Evolutionary conservation across 2,888 invertebrate species (phyloP).

Genomic region (Bombylius major): DNA sequence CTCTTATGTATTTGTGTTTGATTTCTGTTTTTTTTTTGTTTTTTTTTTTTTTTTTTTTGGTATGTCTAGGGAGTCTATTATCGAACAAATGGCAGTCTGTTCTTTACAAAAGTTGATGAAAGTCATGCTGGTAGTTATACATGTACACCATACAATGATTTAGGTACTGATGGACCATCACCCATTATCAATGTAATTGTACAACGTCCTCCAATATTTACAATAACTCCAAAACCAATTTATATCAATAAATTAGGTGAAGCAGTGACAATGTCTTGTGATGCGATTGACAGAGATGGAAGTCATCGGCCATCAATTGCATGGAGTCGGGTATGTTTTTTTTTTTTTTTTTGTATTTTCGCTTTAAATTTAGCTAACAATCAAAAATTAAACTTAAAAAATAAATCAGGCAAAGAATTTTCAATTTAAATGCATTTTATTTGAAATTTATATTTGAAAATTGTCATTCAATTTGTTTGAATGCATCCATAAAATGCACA

Average conservation of each 20-base stretch:
- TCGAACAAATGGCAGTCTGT: slow-evolving; percentile 71
- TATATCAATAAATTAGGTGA: slow-evolving; percentile 75
- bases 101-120: slow-evolving; percentile 71
- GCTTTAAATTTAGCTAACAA: too few relatives aligned
- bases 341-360: too few relatives aligned
- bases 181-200: slow-evolving; percentile 73
- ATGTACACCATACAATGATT: slow-evolving; percentile 81
- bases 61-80: slow-evolving; percentile 55
- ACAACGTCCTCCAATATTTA: slow-evolving; percentile 74
- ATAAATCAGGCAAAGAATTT: neutral
- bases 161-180: slow-evolving; percentile 77
- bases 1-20: too few relatives aligned
- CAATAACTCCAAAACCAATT: slow-evolving; percentile 63
- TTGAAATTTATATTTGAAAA: too few relatives aligned
- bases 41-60: too few relatives aligned
- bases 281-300: slow-evolving; percentile 55
- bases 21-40: neutral
- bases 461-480: too few relatives aligned
- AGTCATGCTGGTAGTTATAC: slow-evolving; percentile 78
- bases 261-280: slow-evolving; percentile 70
- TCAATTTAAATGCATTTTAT: neutral
- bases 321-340: slow-evolving; percentile 49
- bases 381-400: too few relatives aligned
- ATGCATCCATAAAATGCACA: too few relatives aligned
- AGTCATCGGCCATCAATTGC: slow-evolving; percentile 50